Conservation (phyloP, 2,797 vertebrate species). For the Oophaga sylvatica region DNA sequence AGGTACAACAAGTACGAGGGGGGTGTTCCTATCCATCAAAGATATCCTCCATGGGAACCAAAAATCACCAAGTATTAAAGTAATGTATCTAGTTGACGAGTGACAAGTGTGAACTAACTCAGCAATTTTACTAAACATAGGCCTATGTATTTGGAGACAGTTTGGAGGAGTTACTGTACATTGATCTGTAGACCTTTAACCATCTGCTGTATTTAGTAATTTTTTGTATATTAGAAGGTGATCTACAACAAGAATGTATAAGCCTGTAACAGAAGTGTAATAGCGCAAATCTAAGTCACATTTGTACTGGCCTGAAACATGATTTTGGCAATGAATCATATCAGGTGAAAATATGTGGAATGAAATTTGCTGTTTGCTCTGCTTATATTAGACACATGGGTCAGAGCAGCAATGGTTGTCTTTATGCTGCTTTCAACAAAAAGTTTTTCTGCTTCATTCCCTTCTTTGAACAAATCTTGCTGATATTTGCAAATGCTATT, state of each 20-base stretch:
- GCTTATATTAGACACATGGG: background rate
- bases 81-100: too few relatives aligned
- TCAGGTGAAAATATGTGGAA: constrained; percentile 4
- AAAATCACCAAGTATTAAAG: too few relatives aligned
- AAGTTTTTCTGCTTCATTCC: constrained; percentile 26
- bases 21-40: too few relatives aligned
- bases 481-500: constrained; percentile 40
- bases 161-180: background rate
- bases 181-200: background rate
- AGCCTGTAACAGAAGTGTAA: background rate
- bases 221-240: background rate
- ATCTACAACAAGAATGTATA: background rate
- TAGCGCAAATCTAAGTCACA: background rate
- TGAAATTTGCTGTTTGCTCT: constrained; percentile 2
- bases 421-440: constrained; percentile 37
- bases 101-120: too few relatives aligned
- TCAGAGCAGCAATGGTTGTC: background rate
- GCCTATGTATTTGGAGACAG: too few relatives aligned
- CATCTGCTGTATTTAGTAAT: background rate
- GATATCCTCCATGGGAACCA: too few relatives aligned
- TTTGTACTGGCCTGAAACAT: background rate
- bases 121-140: too few relatives aligned
- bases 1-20: too few relatives aligned
- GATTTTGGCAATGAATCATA: constrained; percentile 16
- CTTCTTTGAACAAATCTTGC: constrained; percentile 33